Base-by-base conservation (phyloP, 2,888 invertebrate genomes). In the Mythimna loreyi region DNA sequence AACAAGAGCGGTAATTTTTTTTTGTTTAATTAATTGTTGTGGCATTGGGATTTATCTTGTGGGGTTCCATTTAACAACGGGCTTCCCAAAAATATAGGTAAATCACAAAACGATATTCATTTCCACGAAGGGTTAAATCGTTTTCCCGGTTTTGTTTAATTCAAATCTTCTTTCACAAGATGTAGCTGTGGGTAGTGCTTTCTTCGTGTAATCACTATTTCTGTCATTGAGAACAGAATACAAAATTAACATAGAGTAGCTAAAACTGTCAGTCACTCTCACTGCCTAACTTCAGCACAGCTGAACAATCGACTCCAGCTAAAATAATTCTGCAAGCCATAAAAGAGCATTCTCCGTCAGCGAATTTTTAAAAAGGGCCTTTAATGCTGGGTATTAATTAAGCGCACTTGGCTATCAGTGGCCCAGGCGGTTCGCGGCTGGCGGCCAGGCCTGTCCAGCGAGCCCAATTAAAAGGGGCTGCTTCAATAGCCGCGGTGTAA, bases 391-490 rank as follows among this genome's bases (percentile, higher is more conserved):
- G 67, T 80, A 80, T 72, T 83, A 81, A 81, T 83, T 75, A 81
- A 64, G 58, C 50, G 49, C 63, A 71, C 69, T 78, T 71, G 72
- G 62, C 55, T 69, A 78, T 69, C 62, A 83, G 83, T 59, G 49
- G 53, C 30, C 53, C 53, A 30, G 53, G 52, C 52, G 52, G 52
- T 28, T 19, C 19, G 43, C 43, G 43, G 43, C 28, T 2, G 53
- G 30, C 53, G 4, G 33, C 30, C 23, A 33, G 30, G 43, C 36
- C 59, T 56, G 78, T 43, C 66, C 63, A 47, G 55, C 61, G 59
- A 52, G 69, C 58, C 78, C 82, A 81, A 81, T 81, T 81, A 81
- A 81, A 81, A 81, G 58, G 23, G 67, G 50, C 57, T 74, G 79
- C 75, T 78, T 63, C 79, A 62, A 59, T 75, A 74, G 60, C 69